Conservation (phyloP, 2,888 invertebrate species). For the Alloplasta piceator region DNA sequence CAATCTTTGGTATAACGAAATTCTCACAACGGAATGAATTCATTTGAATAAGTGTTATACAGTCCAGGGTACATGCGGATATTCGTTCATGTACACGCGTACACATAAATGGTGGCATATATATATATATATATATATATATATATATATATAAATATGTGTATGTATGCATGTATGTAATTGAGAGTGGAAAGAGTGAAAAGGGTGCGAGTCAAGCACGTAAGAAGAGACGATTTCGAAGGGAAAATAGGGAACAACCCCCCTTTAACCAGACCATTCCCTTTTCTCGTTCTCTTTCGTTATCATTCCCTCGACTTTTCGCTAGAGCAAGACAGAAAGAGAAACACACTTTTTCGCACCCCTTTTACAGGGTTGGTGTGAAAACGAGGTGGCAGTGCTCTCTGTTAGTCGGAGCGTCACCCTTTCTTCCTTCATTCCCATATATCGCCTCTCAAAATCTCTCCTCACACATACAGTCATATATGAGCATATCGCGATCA, state of each 20-base stretch:
- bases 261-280: conserved; percentile 40
- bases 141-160: conserved; percentile 38
- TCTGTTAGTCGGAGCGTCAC: conserved; percentile 56
- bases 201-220: conserved; percentile 3
- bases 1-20: conserved; percentile 33
- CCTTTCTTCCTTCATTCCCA: conserved; percentile 26
- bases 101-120: background rate
- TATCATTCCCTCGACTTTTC: conserved; percentile 4
- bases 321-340: conserved; percentile 13
- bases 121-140: conserved; percentile 21
- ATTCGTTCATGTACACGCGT: background rate
- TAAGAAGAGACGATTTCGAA: conserved; percentile 53
- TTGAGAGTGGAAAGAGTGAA: conserved; percentile 15
- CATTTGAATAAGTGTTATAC: conserved; percentile 63
- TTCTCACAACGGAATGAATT: conserved; percentile 59
- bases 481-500: background rate
- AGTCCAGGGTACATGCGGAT: conserved; percentile 24
- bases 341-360: conserved; percentile 51
- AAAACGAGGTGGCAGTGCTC: conserved; percentile 61
- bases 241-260: conserved; percentile 66
- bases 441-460: conserved; percentile 35
- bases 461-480: background rate
- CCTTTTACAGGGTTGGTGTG: conserved; percentile 47
- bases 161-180: conserved; percentile 1
- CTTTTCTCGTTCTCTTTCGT: conserved; percentile 17